phyloP scores from a whole-genome alignment of 2,888 invertebrate species.

The Dioctria linearis region DNA sequence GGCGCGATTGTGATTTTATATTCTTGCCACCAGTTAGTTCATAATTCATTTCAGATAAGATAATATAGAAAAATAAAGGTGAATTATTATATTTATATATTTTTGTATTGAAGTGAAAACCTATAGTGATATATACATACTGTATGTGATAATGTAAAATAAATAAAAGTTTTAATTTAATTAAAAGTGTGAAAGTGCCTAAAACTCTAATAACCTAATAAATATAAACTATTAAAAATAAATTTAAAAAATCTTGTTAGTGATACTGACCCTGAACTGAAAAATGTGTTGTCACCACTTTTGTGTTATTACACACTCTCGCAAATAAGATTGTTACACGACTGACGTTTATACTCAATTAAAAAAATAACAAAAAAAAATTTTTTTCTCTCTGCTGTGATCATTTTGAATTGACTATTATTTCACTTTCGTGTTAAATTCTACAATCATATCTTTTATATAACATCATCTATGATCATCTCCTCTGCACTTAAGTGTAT shows the following conservation, averaged over 20 bases:
- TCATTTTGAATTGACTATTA: too few species aligned
- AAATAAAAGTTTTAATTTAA: neutral
- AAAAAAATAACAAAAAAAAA: too few species aligned
- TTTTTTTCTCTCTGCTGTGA: too few species aligned
- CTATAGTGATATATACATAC: neutral
- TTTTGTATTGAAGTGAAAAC: conserved; percentile 17
- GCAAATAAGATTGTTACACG: neutral
- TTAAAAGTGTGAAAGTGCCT: neutral
- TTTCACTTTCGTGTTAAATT: too few species aligned
- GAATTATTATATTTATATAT: conserved; percentile 16
- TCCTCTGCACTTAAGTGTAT: too few species aligned
- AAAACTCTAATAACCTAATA: neutral
- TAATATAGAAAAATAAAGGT: neutral
- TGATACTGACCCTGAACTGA: conserved; percentile 19
- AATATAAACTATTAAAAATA: too few species aligned
- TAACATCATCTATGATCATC: too few species aligned
- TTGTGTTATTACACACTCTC: neutral
- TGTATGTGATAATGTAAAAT: neutral
- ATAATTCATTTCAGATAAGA: neutral
- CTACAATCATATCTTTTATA: too few species aligned
- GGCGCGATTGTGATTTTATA: conserved; percentile 24
- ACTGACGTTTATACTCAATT: too few species aligned
- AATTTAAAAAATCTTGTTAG: neutral
- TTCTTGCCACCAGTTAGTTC: neutral
- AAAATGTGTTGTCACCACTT: conserved; percentile 10